These are phyloP conservation scores for Micropterix aruncella DNA, from an alignment of 2,888 invertebrate genomes.

Conservation along the genomic window DNA sequence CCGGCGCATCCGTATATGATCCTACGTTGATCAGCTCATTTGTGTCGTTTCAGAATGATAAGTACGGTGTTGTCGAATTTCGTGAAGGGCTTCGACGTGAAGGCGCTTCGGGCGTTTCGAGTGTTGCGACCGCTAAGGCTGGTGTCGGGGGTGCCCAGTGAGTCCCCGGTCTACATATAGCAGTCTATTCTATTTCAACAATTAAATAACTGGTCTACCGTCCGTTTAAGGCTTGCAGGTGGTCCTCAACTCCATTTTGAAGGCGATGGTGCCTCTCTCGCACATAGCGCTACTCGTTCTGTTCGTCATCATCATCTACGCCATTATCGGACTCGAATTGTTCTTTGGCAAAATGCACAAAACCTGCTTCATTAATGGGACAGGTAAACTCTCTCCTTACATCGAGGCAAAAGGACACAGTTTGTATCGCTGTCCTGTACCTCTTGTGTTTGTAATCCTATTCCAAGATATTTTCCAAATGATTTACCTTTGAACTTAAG, in stretches of 20 bases:
- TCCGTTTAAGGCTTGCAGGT: constrained; percentile 86
- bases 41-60: constrained; percentile 57
- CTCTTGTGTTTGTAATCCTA: too few species aligned
- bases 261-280: constrained; percentile 98
- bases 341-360: constrained; percentile 92
- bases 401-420: constrained; percentile 9
- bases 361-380: constrained; percentile 69
- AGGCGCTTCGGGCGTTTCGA: constrained; percentile 96
- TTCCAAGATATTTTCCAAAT: too few species aligned
- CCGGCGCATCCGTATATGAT: not conserved
- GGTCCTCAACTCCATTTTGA: constrained; percentile 96
- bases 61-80: constrained; percentile 71
- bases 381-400: constrained; percentile 43
- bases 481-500: too few species aligned
- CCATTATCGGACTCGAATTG: constrained; percentile 95
- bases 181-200: constrained; percentile 7
- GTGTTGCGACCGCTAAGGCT: constrained; percentile 92
- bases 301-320: constrained; percentile 99
- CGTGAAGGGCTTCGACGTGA: constrained; percentile 91
- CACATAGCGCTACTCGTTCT: constrained; percentile 97
- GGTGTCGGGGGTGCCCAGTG: constrained; percentile 98
- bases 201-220: not conserved
- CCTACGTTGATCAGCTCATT: not conserved
- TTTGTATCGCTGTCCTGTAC: too few species aligned
- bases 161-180: constrained; percentile 27